A percentile compares a stretch with the other conserved stretches of the same genome.
Evolutionary conservation across 2,113 vertebrate genomes (phyloP).

Genomic region (Mus musculus): GRCm39 chr17:81621001-81621500

Average conservation of each 20-base stretch:
- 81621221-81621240: background rate
- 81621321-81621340: no score
- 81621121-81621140: background rate
- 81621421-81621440: background rate
- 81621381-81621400: background rate
- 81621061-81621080: background rate
- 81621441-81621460: background rate
- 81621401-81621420: background rate
- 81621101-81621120: background rate
- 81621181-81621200: background rate
- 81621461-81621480: background rate
- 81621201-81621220: no score
- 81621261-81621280: background rate
- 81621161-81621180: background rate
- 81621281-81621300: background rate
- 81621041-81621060: background rate
- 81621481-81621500: background rate
- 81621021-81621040: background rate
- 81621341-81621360: background rate
- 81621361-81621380: background rate
- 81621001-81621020: background rate
- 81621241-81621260: background rate
- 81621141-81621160: background rate
- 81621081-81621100: no score
- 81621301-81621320: background rate